Evolutionary conservation across 2,888 invertebrate species (phyloP).

Genomic region (Lysandra bellargus): DNA sequence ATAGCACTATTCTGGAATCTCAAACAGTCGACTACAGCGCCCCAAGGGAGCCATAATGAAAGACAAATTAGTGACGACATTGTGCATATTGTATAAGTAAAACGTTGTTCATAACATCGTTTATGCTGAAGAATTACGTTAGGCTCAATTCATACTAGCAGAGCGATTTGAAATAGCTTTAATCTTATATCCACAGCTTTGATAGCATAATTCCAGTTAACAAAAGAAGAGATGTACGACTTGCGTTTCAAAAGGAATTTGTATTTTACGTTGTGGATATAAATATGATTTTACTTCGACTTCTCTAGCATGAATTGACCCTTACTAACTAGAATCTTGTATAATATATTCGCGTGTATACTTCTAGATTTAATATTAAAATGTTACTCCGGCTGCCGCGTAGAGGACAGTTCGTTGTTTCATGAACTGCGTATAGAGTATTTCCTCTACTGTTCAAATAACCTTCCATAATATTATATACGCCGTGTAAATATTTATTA

Average conservation of each 20-base stretch:
- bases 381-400: neutral
- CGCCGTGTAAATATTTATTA: too few species aligned
- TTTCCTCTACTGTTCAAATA: neutral
- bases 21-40: constrained; percentile 25
- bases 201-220: neutral
- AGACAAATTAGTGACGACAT: constrained; percentile 57
- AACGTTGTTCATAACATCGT: constrained; percentile 35
- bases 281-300: neutral
- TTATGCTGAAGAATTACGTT: neutral
- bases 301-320: neutral
- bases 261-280: neutral
- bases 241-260: neutral
- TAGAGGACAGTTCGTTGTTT: neutral
- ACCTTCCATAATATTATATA: neutral
- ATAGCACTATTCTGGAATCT: constrained; percentile 39
- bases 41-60: constrained; percentile 46
- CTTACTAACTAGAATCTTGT: neutral
- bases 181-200: neutral
- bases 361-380: constrained; percentile 9
- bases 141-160: neutral
- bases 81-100: constrained; percentile 47
- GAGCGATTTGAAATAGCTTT: neutral
- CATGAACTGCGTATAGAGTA: neutral
- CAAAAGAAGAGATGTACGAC: neutral
- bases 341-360: constrained; percentile 22